A percentile compares a stretch with the other conserved stretches of the same genome.
These are phyloP conservation scores for Daphoenositta chrysoptera DNA, from an alignment of 2,113 vertebrate genomes.

Conservation along the genomic window DNA sequence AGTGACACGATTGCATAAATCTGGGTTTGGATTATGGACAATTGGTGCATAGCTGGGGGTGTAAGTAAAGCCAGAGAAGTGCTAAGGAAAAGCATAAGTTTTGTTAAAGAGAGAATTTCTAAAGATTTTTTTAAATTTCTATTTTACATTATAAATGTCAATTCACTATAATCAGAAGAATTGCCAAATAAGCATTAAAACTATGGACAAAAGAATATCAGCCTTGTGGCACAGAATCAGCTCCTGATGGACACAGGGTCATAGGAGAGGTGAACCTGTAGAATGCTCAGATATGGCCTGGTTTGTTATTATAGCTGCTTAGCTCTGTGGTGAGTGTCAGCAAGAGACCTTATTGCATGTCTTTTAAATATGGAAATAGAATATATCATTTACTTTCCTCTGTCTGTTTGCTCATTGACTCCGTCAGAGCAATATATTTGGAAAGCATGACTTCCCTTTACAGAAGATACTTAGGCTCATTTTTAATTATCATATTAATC, in stretches of 20 bases:
- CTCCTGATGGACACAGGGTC: accelerated
- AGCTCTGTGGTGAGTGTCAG: background rate
- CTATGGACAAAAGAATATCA: background rate
- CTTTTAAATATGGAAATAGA: background rate
- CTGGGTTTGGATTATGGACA: background rate
- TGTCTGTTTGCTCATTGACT: background rate
- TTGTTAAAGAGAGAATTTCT: background rate
- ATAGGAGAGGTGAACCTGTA: background rate
- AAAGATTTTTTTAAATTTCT: background rate
- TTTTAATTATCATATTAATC: background rate
- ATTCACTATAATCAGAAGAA: background rate
- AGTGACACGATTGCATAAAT: accelerated
- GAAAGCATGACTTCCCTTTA: background rate
- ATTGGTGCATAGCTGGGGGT: background rate
- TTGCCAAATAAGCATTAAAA: background rate
- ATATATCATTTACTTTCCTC: background rate
- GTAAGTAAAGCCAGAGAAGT: background rate
- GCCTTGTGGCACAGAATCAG: background rate
- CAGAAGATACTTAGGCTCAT: background rate
- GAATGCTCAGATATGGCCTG: background rate
- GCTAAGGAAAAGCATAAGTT: background rate
- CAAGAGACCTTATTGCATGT: background rate
- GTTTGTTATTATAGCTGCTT: background rate
- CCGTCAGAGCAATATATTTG: background rate
- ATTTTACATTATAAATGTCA: background rate